phyloP scores from a whole-genome alignment of 1,140 invertebrate species.

The Stenopsyche tienmushanensis region DNA sequence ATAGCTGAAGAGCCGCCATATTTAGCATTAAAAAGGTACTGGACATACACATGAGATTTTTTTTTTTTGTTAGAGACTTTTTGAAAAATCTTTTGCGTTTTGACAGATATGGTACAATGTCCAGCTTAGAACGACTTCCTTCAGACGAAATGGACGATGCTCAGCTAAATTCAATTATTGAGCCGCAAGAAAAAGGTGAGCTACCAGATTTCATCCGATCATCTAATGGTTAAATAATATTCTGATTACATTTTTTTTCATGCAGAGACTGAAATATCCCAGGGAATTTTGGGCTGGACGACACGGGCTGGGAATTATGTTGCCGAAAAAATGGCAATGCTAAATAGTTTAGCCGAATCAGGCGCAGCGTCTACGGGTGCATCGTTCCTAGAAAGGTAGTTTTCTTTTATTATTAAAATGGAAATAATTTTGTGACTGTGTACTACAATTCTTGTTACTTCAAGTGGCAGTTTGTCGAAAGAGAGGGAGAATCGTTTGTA shows the following conservation, averaged over 20 bases:
- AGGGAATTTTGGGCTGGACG: constrained; percentile 66
- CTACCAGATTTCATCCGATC: too few species aligned
- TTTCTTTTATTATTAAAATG: too few species aligned
- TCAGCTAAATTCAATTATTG: constrained; percentile 42
- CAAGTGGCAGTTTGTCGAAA: too few species aligned
- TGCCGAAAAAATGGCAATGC: constrained; percentile 75
- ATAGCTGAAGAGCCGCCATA: constrained; percentile 60
- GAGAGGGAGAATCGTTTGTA: too few species aligned
- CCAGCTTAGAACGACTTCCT: constrained; percentile 68
- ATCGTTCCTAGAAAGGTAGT: constrained; percentile 62
- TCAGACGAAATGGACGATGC: constrained; percentile 61
- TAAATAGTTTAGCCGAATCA: constrained; percentile 51
- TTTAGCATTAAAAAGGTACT: constrained; percentile 51
- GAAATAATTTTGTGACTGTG: too few species aligned
- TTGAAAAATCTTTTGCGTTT: constrained; percentile 34
- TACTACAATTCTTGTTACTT: too few species aligned
- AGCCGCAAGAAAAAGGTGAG: constrained; percentile 27
- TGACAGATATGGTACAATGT: constrained; percentile 70
- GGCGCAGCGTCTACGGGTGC: constrained; percentile 48
- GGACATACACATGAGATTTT: not conserved
- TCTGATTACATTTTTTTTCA: constrained; percentile 11
- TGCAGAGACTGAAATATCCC: constrained; percentile 46
- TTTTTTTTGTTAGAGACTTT: not conserved
- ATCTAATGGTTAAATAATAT: constrained; percentile 41
- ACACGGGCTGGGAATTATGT: constrained; percentile 74